Evolutionary conservation across 2,797 vertebrate species (phyloP), one percentile per base, ranked within the genome.

Genomic region (Pogonophryne albipinna): DNA sequence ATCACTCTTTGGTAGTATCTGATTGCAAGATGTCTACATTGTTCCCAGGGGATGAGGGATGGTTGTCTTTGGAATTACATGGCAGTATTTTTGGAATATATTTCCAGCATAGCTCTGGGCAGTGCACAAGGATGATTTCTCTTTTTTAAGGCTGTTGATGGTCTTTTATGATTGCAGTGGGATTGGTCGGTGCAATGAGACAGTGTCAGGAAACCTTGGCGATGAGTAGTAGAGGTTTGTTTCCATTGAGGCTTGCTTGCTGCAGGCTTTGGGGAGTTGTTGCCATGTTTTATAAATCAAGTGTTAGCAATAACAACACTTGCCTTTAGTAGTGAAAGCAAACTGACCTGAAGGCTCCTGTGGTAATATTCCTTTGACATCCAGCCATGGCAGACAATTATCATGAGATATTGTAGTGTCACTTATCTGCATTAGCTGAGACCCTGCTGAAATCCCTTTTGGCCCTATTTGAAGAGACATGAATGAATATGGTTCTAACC

Each of bases 401-500:
- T 68, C 60, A 23, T 55, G 64, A 84, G 66, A 68, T 79, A 60
- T 68, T 70, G 51, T 70, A 53, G 60, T 45, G 71, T 72, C 46
- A 57, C 14, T 73, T 77, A 79, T 66, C 72, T 67, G 50, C 66
- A 57, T 68, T 66, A 46, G 68, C 70, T 65, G 47, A 84, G 72
- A 85, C 79, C 67, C 69, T 57, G 45, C 66, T 80, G 19, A 73
- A 79, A 76, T 77, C 77, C 76, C 76, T 66, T 76, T 73, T 61
- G 71, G 78, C 68, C 3, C 58, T 67, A 13, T 84, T 66, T 75
- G 66, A 80, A 72, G 66, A 81, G 86, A 80, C 68, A 71, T 88
- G 78, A 91, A 66, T 86, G 83, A 90, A 80, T 78, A 88, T 31
- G 15, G 78, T 49, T 79, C 57, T 62, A 84, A 73, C 79, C 88